These are phyloP conservation scores for Stichodactyla mertensii DNA, from an alignment of 64 coral and sea anemone species.

Conservation along the genomic window DNA sequence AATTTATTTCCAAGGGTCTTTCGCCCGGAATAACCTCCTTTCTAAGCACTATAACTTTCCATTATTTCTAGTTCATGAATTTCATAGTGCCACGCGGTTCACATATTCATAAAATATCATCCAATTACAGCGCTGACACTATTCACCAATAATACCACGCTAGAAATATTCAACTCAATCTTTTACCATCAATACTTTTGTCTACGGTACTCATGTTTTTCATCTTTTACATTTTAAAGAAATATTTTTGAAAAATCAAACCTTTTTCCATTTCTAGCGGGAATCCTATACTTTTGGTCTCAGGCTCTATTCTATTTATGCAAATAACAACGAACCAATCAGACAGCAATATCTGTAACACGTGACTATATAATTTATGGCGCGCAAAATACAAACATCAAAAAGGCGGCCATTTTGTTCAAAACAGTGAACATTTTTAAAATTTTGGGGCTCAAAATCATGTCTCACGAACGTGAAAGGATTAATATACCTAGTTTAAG, in stretches of 20 bases:
- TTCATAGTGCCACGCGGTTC: too few species aligned
- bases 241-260: background rate
- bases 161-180: too few species aligned
- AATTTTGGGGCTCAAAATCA: background rate
- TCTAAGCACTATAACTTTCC: too few species aligned
- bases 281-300: background rate
- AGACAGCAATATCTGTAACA: background rate
- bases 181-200: too few species aligned
- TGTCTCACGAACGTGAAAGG: conserved; percentile 18
- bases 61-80: too few species aligned
- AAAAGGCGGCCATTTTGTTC: conserved; percentile 2
- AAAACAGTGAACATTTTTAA: background rate
- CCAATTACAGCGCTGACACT: too few species aligned
- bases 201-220: too few species aligned
- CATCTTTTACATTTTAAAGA: too few species aligned
- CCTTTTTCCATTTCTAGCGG: background rate
- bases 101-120: too few species aligned
- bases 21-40: too few species aligned
- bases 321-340: background rate
- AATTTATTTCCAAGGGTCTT: too few species aligned
- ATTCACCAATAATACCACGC: too few species aligned
- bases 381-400: background rate
- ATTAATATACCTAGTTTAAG: conserved; percentile 39
- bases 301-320: background rate
- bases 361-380: conserved; percentile 6